Percentiles rank a stretch among this genome's conserved stretches.
Conservation (phyloP, 2,113 vertebrate species). For the Vimba vimba region DNA sequence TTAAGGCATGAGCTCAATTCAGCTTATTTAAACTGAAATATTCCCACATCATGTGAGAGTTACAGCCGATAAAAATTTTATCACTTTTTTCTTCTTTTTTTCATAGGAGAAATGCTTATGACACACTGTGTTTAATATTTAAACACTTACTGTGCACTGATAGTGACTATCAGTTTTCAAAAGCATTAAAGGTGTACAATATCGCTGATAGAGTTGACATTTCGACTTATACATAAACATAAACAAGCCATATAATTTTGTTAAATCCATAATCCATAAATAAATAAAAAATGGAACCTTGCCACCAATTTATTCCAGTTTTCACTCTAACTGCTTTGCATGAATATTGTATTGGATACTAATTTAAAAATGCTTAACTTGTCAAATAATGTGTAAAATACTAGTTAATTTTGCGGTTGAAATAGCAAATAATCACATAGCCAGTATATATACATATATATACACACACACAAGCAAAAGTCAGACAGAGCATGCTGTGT, state of each 20-base stretch:
- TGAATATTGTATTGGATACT: background rate
- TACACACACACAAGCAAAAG: background rate
- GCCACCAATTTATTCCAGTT: background rate
- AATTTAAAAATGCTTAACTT: background rate
- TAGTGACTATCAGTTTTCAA: conserved; percentile 5
- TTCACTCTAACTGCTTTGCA: background rate
- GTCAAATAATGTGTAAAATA: background rate
- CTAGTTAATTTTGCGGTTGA: background rate
- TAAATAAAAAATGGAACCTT: background rate
- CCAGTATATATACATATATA: no score
- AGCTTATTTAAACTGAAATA: background rate
- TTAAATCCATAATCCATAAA: background rate
- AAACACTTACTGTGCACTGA: background rate
- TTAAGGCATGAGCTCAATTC: background rate
- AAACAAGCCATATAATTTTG: background rate
- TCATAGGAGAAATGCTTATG: background rate
- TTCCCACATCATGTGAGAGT: conserved; percentile 9
- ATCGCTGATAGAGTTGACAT: background rate
- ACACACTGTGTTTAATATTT: conserved; percentile 29
- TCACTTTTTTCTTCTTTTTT: background rate
- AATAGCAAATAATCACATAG: no score
- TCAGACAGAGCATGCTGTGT: background rate
- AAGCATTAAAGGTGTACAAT: conserved; percentile 9
- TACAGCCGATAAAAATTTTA: background rate
- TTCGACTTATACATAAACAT: background rate